Conservation (phyloP, 64 coral and sea anemone species). For the Montipora sp. region DNA sequence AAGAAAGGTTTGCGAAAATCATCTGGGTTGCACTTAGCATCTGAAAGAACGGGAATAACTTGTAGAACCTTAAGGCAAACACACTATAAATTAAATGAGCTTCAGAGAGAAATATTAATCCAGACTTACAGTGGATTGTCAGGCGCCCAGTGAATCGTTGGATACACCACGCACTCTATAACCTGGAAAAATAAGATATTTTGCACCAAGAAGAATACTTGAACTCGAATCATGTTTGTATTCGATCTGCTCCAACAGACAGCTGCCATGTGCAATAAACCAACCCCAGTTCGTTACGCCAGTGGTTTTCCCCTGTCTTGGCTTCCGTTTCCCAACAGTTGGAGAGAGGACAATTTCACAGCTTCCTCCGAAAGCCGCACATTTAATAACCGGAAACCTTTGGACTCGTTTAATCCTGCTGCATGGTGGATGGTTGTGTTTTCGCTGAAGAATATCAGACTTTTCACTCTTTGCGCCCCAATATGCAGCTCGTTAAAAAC, state of each 20-base stretch:
- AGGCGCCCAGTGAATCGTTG: constrained; percentile 62
- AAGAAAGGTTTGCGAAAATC: background rate
- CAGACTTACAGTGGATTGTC: constrained; percentile 69
- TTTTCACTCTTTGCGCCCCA: background rate
- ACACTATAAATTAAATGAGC: constrained; percentile 1
- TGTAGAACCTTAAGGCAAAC: constrained; percentile 22
- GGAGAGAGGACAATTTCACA: constrained; percentile 33
- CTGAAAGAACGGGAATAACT: background rate
- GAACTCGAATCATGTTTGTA: background rate
- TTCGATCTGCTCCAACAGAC: background rate
- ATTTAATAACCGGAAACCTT: constrained; percentile 34
- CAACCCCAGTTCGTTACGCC: background rate
- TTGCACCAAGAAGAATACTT: background rate
- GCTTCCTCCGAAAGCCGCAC: constrained; percentile 40
- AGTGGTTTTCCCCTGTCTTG: constrained; percentile 35
- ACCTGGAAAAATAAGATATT: constrained; percentile 21
- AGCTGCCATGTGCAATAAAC: background rate
- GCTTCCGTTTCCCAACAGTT: constrained; percentile 35
- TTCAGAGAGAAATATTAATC: background rate
- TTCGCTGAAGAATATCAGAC: constrained; percentile 33
- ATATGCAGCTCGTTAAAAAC: background rate
- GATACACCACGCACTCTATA: constrained; percentile 28
- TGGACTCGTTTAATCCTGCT: constrained; percentile 28
- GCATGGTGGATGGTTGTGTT: constrained; percentile 2
- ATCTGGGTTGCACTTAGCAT: background rate